Evolutionary conservation across 1,140 invertebrate species (phyloP).

Genomic region (Orchestia grillus): DNA sequence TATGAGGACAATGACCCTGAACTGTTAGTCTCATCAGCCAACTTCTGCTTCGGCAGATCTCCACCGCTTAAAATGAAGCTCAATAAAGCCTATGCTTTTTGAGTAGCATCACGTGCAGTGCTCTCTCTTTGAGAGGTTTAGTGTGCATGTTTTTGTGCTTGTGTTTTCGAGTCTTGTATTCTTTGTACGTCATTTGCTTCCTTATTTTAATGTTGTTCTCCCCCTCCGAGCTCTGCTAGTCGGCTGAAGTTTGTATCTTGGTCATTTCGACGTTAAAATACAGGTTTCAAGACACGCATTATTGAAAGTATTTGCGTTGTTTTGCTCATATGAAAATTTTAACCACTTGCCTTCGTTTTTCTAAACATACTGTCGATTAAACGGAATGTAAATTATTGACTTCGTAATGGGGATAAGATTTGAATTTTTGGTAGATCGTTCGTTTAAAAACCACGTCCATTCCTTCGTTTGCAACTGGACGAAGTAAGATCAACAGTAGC

Average conservation of each 20-base stretch:
- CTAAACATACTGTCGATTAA: too few relatives aligned
- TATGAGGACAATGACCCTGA: background rate
- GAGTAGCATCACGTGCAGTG: background rate
- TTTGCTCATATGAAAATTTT: too few relatives aligned
- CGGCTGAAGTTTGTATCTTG: too few relatives aligned
- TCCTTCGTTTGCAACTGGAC: background rate
- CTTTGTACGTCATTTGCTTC: too few relatives aligned
- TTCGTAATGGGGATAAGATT: too few relatives aligned
- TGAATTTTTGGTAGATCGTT: background rate
- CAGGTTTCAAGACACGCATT: too few relatives aligned
- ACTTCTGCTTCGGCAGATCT: background rate
- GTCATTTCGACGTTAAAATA: too few relatives aligned
- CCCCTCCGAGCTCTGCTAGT: too few relatives aligned
- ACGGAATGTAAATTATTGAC: too few relatives aligned
- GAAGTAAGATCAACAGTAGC: background rate
- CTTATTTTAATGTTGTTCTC: background rate
- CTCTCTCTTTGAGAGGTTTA: background rate
- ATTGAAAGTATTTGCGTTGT: too few relatives aligned
- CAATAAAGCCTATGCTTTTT: background rate
- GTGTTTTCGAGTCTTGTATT: background rate
- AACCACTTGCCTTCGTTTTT: too few relatives aligned
- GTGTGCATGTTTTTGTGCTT: background rate
- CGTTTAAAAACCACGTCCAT: background rate
- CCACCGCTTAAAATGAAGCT: background rate
- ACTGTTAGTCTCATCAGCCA: background rate